These are phyloP conservation scores for Anguilla marmorata DNA, from an alignment of 2,797 vertebrate genomes.

Conservation along the genomic window DNA sequence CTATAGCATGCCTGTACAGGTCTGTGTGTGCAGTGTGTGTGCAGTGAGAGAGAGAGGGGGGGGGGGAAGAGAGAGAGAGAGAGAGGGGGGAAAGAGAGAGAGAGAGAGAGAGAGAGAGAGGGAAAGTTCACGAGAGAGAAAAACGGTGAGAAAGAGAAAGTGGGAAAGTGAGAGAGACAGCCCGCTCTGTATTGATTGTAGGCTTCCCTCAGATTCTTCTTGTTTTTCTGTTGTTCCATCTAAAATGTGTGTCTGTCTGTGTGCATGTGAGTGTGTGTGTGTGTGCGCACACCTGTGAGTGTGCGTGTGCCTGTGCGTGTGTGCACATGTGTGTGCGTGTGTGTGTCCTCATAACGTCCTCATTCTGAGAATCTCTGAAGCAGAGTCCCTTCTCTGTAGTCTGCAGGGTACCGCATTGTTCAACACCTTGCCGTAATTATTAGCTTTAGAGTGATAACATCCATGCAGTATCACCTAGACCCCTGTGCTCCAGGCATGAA, in stretches of 20 bases:
- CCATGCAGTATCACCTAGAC: background rate
- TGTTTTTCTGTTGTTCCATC: background rate
- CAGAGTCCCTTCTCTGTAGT: background rate
- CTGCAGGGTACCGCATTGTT: background rate
- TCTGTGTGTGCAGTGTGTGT: background rate
- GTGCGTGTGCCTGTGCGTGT: background rate
- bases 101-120: too few species aligned
- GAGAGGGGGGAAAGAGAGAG: too few species aligned
- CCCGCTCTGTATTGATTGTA: too few species aligned
- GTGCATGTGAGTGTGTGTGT: background rate
- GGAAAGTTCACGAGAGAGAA: too few species aligned
- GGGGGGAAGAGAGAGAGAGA: too few species aligned
- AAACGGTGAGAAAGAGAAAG: background rate
- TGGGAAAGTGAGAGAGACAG: too few species aligned
- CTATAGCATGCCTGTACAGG: background rate
- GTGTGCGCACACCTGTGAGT: background rate
- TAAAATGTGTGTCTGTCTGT: background rate
- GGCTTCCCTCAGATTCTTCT: too few species aligned
- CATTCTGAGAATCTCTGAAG: background rate
- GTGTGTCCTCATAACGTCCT: background rate
- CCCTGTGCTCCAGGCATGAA: background rate
- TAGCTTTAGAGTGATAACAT: background rate
- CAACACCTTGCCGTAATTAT: background rate
- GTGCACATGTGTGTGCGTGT: background rate
- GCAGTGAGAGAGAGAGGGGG: too few species aligned